Evolutionary conservation across 1,140 invertebrate species (phyloP).

Genomic region (Calephelis nemesis): DNA sequence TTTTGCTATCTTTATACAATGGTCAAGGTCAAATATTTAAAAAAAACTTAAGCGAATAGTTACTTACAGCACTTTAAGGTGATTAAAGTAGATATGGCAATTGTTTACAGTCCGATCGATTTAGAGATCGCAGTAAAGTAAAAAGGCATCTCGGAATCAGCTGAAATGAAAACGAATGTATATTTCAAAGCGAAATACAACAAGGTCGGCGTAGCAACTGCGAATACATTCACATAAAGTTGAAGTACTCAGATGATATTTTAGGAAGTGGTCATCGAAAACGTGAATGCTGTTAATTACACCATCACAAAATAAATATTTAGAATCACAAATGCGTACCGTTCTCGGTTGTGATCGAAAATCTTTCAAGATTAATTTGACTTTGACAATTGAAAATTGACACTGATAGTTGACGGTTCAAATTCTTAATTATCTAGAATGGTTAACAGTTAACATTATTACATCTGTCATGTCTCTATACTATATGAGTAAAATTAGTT

Average conservation of each 20-base stretch:
- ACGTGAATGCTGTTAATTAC: constrained; percentile 4
- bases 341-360: constrained; percentile 7
- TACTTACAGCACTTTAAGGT: constrained; percentile 4
- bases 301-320: constrained; percentile 2
- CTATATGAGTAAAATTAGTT: no score
- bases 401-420: no score
- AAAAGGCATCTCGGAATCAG: constrained; percentile 27
- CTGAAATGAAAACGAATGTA: constrained; percentile 21
- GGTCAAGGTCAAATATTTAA: constrained; percentile 9
- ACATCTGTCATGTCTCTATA: no score
- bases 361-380: not conserved
- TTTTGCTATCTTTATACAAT: constrained; percentile 14
- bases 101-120: constrained; percentile 20
- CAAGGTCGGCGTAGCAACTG: constrained; percentile 1
- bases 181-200: constrained; percentile 1
- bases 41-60: constrained; percentile 1
- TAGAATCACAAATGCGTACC: constrained; percentile 14
- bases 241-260: not conserved
- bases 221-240: not conserved
- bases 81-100: not conserved
- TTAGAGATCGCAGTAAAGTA: constrained; percentile 13
- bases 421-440: no score
- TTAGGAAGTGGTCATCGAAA: not conserved
- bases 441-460: no score
- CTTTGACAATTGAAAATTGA: not conserved